phyloP scores from a whole-genome alignment of 2,113 vertebrate species.

The Phyllostomus discolor region DNA sequence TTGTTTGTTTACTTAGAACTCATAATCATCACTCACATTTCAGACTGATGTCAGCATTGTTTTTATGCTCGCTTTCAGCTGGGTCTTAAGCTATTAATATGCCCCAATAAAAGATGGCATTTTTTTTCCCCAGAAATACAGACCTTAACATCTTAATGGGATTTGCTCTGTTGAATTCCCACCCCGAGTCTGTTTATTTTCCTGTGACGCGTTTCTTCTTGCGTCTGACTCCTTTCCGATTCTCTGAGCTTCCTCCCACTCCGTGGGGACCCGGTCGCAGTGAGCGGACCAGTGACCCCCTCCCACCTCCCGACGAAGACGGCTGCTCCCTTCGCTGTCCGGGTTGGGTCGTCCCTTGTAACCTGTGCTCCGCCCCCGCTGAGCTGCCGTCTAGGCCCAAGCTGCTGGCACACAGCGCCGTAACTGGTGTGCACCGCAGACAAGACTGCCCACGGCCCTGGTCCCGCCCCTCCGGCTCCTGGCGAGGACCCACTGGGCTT shows the following conservation, averaged over 20 bases:
- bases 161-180: neutral
- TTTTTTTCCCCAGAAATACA: neutral
- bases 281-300: neutral
- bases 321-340: neutral
- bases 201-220: neutral
- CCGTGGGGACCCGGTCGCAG: neutral
- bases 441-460: neutral
- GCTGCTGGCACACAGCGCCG: neutral
- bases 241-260: neutral
- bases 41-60: neutral
- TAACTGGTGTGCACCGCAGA: neutral
- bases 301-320: neutral
- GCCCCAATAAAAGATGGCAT: neutral
- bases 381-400: too few relatives aligned
- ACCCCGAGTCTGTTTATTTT: neutral
- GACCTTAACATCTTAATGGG: neutral
- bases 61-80: neutral
- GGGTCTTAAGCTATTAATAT: neutral
- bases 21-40: neutral
- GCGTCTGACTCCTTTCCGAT: neutral
- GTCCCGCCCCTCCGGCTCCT: neutral
- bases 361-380: too few relatives aligned
- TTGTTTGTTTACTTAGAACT: constrained; percentile 20
- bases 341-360: neutral
- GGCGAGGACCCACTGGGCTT: too few relatives aligned